phyloP scores from a whole-genome alignment of 2,113 vertebrate species.

The Ciconia maguari region DNA sequence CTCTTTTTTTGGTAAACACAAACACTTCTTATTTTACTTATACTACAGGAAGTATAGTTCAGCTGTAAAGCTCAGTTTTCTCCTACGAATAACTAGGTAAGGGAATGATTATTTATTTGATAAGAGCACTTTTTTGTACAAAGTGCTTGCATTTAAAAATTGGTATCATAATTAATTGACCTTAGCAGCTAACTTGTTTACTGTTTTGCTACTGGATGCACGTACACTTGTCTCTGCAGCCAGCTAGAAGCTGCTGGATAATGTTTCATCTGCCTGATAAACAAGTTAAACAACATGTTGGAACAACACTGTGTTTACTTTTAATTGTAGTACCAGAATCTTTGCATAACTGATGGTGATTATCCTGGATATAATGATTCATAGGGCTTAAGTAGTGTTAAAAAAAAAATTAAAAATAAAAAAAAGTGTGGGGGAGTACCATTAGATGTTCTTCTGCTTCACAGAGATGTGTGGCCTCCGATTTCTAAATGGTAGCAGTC shows the following conservation, averaged over 20 bases:
- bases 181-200: constrained; percentile 57
- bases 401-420: not conserved
- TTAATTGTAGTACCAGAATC: constrained; percentile 14
- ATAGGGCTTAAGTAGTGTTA: not conserved
- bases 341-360: constrained; percentile 38
- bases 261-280: constrained; percentile 66
- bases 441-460: not conserved
- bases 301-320: constrained; percentile 43
- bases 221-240: constrained; percentile 25
- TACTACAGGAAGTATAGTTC: not conserved
- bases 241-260: constrained; percentile 71
- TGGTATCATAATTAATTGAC: not conserved
- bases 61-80: not conserved
- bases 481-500: not conserved
- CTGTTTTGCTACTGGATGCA: constrained; percentile 50
- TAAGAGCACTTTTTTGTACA: constrained; percentile 8
- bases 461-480: not conserved
- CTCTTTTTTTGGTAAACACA: not conserved
- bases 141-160: not conserved
- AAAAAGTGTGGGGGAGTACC: not conserved
- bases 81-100: not conserved
- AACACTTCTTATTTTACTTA: not conserved
- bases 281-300: constrained; percentile 26
- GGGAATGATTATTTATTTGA: not conserved
- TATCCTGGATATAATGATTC: not conserved